These are phyloP conservation scores for Syrrhaptes paradoxus DNA, from an alignment of 2,113 vertebrate genomes.

Conservation along the genomic window DNA sequence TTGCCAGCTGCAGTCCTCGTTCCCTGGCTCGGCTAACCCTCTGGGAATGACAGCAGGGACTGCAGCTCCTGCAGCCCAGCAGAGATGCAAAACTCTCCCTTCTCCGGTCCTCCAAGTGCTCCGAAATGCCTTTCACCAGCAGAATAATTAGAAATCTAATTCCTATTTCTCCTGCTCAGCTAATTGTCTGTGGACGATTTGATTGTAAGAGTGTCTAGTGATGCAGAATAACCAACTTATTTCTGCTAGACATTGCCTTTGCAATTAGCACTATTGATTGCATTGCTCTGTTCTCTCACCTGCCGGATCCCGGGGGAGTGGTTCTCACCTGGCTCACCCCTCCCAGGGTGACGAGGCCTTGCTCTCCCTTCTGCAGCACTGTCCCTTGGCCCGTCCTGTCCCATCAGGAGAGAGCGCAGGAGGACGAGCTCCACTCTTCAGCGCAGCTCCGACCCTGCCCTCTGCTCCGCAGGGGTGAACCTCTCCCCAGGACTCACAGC, in stretches of 20 bases:
- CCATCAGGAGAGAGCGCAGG: accelerated
- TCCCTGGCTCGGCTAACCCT: not conserved
- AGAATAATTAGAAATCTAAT: constrained; percentile 80
- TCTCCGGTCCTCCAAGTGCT: constrained; percentile 31
- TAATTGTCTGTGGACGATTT: constrained; percentile 80
- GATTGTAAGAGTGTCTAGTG: constrained; percentile 75
- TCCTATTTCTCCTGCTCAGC: constrained; percentile 76
- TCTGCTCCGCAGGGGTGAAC: not conserved
- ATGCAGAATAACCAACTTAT: constrained; percentile 81
- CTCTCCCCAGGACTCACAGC: not conserved
- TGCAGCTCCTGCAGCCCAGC: not conserved
- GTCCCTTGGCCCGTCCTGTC: accelerated
- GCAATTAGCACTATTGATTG: constrained; percentile 71
- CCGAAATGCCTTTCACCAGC: constrained; percentile 49
- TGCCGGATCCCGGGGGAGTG: not conserved
- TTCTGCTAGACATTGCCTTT: constrained; percentile 75
- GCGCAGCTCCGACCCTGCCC: accelerated
- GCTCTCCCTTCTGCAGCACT: not conserved
- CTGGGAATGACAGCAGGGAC: constrained; percentile 18
- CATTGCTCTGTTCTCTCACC: constrained; percentile 46
- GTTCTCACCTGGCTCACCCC: constrained; percentile 9
- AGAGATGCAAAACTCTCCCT: constrained; percentile 40
- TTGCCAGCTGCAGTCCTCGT: not conserved
- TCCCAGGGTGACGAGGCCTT: not conserved
- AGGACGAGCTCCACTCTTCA: not conserved